Evolutionary conservation across 1,140 invertebrate species (phyloP).

Genomic region (Macrobrachium nipponense): DNA sequence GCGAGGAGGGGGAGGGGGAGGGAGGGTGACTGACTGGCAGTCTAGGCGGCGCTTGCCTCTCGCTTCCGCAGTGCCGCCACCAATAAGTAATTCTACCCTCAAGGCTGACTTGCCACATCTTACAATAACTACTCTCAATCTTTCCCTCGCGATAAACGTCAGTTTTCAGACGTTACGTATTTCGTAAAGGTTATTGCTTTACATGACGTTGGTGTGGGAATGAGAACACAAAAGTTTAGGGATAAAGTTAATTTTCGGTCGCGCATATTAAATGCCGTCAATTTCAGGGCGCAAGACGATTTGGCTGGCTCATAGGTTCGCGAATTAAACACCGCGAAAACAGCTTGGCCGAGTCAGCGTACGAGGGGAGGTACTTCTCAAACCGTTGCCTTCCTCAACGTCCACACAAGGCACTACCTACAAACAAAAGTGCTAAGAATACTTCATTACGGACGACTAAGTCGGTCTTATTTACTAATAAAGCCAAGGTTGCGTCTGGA

Average conservation of each 20-base stretch:
- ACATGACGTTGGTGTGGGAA: not conserved
- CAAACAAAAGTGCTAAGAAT: not conserved
- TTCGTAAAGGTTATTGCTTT: not conserved
- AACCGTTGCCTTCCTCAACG: slow-evolving; percentile 13
- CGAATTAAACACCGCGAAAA: slow-evolving; percentile 48
- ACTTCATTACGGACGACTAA: too few relatives aligned
- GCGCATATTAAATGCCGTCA: slow-evolving; percentile 22
- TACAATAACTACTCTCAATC: not conserved
- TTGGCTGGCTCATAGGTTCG: slow-evolving; percentile 14
- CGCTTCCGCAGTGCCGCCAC: not conserved
- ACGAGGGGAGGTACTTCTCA: slow-evolving; percentile 42
- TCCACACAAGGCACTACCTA: slow-evolving; percentile 9
- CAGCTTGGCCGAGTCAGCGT: not conserved
- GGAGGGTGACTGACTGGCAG: not conserved
- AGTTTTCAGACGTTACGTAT: not conserved
- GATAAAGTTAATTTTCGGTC: not conserved
- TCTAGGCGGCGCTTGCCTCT: slow-evolving; percentile 11
- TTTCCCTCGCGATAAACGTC: not conserved
- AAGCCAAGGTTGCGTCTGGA: too few relatives aligned
- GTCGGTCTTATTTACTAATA: not conserved
- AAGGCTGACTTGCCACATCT: slow-evolving; percentile 2
- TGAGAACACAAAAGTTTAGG: not conserved
- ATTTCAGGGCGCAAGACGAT: not conserved
- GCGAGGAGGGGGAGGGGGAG: too few relatives aligned
- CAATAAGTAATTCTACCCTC: slow-evolving; percentile 22